Evolutionary conservation across 2,888 invertebrate genomes (phyloP).

Genomic region (Cephonodes hylas): DNA sequence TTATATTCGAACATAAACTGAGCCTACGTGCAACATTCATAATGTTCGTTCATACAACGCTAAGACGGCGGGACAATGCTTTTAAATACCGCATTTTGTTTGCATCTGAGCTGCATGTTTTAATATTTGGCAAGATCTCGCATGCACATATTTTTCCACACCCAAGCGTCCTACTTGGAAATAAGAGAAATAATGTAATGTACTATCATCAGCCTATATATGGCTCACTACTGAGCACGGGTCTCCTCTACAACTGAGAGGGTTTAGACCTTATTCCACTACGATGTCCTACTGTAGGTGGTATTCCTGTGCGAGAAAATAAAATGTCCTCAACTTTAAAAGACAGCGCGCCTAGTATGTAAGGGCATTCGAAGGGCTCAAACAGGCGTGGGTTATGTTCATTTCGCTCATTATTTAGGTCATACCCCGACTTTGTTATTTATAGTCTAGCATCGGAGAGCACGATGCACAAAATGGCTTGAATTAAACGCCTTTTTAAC

Average conservation of each 20-base stretch:
- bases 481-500: background rate
- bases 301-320: too few relatives aligned
- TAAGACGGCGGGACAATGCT: background rate
- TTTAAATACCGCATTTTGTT: background rate
- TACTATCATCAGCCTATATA: too few relatives aligned
- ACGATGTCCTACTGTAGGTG: too few relatives aligned
- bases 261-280: too few relatives aligned
- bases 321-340: background rate
- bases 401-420: slow-evolving; percentile 42
- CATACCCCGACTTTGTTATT: slow-evolving; percentile 35
- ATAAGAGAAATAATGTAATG: too few relatives aligned
- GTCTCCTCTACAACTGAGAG: too few relatives aligned
- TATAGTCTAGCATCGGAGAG: slow-evolving; percentile 17
- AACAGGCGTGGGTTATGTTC: slow-evolving; percentile 22
- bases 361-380: background rate
- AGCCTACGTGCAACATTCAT: slow-evolving; percentile 5
- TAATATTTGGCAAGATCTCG: too few relatives aligned
- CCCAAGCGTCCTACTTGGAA: too few relatives aligned
- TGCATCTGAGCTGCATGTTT: background rate
- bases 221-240: too few relatives aligned
- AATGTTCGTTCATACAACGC: background rate
- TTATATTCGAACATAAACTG: slow-evolving; percentile 67
- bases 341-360: background rate
- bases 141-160: too few relatives aligned
- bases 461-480: background rate